These are phyloP conservation scores for Paedocypris sp. DNA, from an alignment of 2,113 vertebrate genomes.

Conservation along the genomic window DNA sequence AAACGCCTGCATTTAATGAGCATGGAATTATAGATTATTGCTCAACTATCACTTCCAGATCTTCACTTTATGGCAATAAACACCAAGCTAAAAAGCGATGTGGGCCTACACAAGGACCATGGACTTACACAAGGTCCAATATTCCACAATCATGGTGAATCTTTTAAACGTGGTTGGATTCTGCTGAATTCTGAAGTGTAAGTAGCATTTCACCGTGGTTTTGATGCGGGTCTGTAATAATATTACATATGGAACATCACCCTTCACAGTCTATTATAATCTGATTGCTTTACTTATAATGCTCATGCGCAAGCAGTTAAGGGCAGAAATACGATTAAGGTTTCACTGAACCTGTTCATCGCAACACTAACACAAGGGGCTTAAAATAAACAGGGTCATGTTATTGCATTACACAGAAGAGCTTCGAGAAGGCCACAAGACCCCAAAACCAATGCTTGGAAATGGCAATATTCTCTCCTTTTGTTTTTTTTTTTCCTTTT, in stretches of 20 bases:
- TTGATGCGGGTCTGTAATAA: no score
- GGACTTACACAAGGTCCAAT: no score
- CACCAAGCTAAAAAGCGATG: not conserved
- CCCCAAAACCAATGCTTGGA: not conserved
- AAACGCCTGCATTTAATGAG: not conserved
- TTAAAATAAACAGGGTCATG: conserved; percentile 33
- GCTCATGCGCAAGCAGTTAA: conserved; percentile 51
- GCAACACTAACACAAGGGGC: conserved; percentile 54
- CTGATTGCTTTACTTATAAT: conserved; percentile 53
- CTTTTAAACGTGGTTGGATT: no score
- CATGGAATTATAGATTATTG: not conserved
- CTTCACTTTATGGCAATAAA: not conserved
- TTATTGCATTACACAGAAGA: conserved; percentile 43
- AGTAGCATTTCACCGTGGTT: no score
- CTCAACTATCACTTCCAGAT: not conserved
- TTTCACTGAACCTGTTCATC: conserved; percentile 58
- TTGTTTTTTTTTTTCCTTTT: not conserved
- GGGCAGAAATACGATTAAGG: conserved; percentile 61
- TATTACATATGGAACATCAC: no score
- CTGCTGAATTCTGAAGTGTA: no score
- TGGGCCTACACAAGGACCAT: not conserved
- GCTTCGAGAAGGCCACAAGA: conserved; percentile 31
- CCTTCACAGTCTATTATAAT: no score
- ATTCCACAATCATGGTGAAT: no score
- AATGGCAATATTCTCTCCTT: not conserved